Evolutionary conservation across 2,113 vertebrate species (phyloP), one percentile per base, ranked within the genome.

Genomic region (Perca fluviatilis): DNA sequence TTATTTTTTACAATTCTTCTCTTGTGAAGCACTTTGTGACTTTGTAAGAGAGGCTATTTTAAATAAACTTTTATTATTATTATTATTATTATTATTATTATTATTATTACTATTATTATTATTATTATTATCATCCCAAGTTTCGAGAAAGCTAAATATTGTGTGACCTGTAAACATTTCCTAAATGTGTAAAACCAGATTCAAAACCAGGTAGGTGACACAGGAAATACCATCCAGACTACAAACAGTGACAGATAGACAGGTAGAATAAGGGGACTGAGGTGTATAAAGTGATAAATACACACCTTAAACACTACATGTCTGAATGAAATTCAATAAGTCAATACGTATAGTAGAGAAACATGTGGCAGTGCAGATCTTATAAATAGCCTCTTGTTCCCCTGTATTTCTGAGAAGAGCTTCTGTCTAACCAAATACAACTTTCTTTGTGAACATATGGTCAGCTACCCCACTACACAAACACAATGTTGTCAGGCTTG

Each of bases 331-430:
- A 65, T 61, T 3, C 2, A 11, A 6, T 50, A 6, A 18, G 14
- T 40, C 5, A 71, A 6, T 47, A 25, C 25, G 21, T 25, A n/a
- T 36, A 50, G 57, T 19, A 19, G n/a, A 69, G 9, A 73, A 49
- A 53, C 9, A 3, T n/a, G 12, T 57, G 30, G n/a, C 13, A 27
- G 14, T 21, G 18, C 65, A 50, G 30, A 16, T 36, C n/a, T 19
- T 77, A 77, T 65, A 82, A 88, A 86, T 74, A 91, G 66, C 40
- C 61, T 63, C 19, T 74, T 77, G 71, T 84, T 86, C 85, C 79
- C 50, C 67, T 86, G 76, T 70, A 57, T 86, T 91, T 91, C 86
- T 85, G 76, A 86, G 82, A 91, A 88, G 80, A 80, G 46, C 81
- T 64, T 74, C 51, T 74, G 71, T 80, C 67, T 51, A 61, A 71